Base-by-base conservation (phyloP, 2,888 invertebrate genomes). In the Orthosia gothica region DNA sequence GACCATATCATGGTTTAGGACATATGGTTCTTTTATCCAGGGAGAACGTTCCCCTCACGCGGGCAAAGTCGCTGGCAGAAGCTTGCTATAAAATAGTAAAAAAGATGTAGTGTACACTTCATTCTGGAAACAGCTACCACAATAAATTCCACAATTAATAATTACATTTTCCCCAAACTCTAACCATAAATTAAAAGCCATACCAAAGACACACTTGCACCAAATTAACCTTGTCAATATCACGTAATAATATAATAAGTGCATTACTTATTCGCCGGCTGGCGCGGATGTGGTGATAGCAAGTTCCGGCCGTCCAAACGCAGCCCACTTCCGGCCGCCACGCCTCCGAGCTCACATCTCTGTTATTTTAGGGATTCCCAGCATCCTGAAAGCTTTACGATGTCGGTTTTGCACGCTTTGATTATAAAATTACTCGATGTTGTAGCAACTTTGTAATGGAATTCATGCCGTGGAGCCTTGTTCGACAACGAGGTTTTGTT, bases 251-350 rank as follows among this genome's bases (percentile, higher is more conserved):
- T 82, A 85, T 84, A 65, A 65, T 78, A 77, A 71, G 63, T 81
- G 76, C 84, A 87, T 87, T 85, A 88, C 79, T 82, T 81, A 87
- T 87, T 82, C 86, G 50, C 66, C 75, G 61, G 81, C 79, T 71
- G 81, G 80, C 86, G 87, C 94, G 95, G 95, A 95, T 94, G 94
- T 93, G 94, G 94, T 92, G 88, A 92, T 91, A 91, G 90, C 85
- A 82, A 83, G 92, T 87, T 93, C 95, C 94, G 93, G 93, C 90
- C 88, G 91, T 90, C 91, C 91, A 88, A 93, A 91, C 93, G 94
- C 93, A 91, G 90, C 86, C 91, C 89, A 87, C 92, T 87, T 93
- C 94, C 93, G 93, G 87, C 84, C 85, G 84, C 87, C 87, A 88
- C 88, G 85, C 81, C 85, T 86, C 84, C 81, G 76, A 80, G 81